Percentiles rank a stretch among this genome's conserved stretches.
Conservation (phyloP, 1,140 invertebrate species). For the Glomeris maerens region DNA sequence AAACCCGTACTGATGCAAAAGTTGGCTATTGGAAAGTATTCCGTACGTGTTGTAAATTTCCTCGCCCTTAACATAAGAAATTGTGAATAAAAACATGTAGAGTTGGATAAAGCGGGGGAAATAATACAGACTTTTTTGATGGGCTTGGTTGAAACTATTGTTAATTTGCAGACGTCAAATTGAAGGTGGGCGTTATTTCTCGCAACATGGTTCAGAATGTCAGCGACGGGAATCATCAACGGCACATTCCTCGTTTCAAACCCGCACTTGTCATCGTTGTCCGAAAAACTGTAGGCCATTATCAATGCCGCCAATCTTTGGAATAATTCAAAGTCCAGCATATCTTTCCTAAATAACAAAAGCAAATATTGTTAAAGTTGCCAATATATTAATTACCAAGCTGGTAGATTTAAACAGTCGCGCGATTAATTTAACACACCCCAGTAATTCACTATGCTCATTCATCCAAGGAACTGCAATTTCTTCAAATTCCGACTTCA, state of each 20-base stretch:
- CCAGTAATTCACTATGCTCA: constrained; percentile 23
- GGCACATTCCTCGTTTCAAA: constrained; percentile 19
- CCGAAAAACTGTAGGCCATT: constrained; percentile 35
- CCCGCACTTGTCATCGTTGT: constrained; percentile 6
- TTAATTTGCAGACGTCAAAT: constrained; percentile 27
- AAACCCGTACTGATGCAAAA: constrained; percentile 35
- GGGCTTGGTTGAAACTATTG: constrained; percentile 26
- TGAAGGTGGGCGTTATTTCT: constrained; percentile 31
- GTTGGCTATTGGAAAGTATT: constrained; percentile 26
- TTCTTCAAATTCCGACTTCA: constrained; percentile 25
- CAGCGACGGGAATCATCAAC: constrained; percentile 34
- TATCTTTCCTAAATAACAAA: constrained; percentile 19
- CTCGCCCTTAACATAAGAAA: constrained; percentile 24
- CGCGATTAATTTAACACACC: constrained; percentile 16
- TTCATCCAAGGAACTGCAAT: constrained; percentile 27
- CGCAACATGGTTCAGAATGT: constrained; percentile 32
- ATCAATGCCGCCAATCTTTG: constrained; percentile 34
- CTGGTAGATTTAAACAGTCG: background rate
- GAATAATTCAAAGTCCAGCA: constrained; percentile 25
- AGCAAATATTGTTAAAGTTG: constrained; percentile 6
- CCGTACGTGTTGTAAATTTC: constrained; percentile 35
- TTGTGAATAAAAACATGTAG: background rate
- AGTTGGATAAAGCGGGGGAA: background rate
- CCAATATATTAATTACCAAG: background rate
- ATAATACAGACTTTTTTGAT: constrained; percentile 31